These are phyloP conservation scores for Lagopus muta DNA, from an alignment of 2,113 vertebrate genomes.

Conservation along the genomic window DNA sequence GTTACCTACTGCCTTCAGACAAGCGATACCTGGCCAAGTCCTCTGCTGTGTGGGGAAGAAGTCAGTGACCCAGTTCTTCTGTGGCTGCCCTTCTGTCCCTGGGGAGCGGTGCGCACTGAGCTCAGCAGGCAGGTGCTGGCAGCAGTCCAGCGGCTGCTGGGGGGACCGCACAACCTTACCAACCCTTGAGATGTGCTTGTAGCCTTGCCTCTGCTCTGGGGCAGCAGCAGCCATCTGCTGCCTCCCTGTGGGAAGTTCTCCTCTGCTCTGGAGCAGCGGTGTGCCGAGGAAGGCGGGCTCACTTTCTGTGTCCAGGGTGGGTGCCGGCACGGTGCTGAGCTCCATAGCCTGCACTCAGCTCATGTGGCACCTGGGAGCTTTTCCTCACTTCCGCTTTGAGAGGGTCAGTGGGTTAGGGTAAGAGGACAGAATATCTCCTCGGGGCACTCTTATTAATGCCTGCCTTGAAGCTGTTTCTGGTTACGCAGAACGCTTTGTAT, in stretches of 20 bases:
- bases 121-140: constrained; percentile 19
- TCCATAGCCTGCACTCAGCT: not conserved
- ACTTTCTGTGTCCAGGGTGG: not conserved
- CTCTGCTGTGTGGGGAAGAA: not conserved
- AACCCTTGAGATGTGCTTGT: not conserved
- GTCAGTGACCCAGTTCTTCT: constrained; percentile 20
- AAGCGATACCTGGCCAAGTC: not conserved
- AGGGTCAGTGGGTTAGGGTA: not conserved
- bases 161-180: not conserved
- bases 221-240: constrained; percentile 21
- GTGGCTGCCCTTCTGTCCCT: not conserved
- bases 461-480: not conserved
- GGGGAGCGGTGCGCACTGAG: not conserved
- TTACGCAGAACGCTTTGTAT: not conserved
- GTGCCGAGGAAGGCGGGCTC: not conserved
- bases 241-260: constrained; percentile 14
- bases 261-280: not conserved
- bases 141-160: not conserved
- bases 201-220: not conserved
- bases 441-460: not conserved
- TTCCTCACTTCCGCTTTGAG: not conserved
- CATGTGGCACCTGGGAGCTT: not conserved
- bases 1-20: not conserved
- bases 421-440: not conserved
- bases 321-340: not conserved